phyloP scores from a whole-genome alignment of 2,888 invertebrate species.

The Lucinisca nassula region DNA sequence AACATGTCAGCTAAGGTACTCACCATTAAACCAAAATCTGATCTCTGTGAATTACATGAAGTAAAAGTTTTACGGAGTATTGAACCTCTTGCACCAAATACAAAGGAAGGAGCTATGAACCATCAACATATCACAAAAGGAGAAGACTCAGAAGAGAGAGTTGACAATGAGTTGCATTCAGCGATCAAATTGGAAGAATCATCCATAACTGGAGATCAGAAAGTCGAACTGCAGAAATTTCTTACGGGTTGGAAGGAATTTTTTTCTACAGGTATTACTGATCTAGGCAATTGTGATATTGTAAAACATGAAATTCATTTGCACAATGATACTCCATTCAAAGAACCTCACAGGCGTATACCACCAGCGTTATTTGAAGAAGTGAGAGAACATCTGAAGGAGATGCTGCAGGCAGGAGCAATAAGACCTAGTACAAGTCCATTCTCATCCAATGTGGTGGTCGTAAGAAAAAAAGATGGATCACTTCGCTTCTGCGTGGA shows the following conservation, averaged over 20 bases:
- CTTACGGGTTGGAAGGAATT: not conserved
- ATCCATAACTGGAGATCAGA: not conserved
- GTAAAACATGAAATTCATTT: constrained; percentile 9
- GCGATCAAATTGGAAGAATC: not conserved
- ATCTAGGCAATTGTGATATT: not conserved
- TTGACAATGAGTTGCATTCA: not conserved
- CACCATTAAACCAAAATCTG: not conserved
- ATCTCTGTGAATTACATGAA: constrained; percentile 1
- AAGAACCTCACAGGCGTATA: constrained; percentile 20
- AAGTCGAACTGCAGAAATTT: not conserved
- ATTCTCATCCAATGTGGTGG: not conserved
- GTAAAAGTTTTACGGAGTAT: not conserved
- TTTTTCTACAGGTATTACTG: not conserved
- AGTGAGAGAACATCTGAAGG: no score
- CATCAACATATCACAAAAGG: not conserved
- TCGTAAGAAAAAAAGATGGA: constrained; percentile 9
- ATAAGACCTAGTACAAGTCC: not conserved
- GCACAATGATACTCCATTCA: constrained; percentile 2
- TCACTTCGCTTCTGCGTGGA: constrained; percentile 15
- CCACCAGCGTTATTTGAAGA: constrained; percentile 32
- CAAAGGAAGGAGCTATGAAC: not conserved
- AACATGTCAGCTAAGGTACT: not conserved
- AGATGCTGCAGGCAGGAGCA: not conserved
- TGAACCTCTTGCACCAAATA: not conserved
- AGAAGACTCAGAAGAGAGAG: not conserved